Base-by-base conservation (phyloP, 2,888 invertebrate genomes). In the Alsophila aescularia region DNA sequence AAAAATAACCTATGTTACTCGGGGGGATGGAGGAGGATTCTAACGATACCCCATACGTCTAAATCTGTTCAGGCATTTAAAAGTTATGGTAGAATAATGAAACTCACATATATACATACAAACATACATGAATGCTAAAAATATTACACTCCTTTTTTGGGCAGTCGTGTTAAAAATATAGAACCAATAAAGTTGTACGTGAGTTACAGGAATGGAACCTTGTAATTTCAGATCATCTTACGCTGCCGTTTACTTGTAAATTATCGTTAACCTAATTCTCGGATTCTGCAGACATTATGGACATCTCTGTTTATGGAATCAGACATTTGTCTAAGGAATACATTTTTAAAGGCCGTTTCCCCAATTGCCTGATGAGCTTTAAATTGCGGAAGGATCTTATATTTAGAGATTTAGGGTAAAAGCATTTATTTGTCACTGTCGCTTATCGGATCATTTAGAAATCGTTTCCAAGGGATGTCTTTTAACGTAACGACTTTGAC, bases 181-280 rank as follows among this genome's bases (percentile, higher is more conserved):
- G n/a, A n/a, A n/a, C n/a, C n/a, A n/a, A n/a, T n/a, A n/a, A n/a
- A n/a, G n/a, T n/a, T n/a, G 18, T 18, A 18, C 18, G 2, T 5
- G 2, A 18, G 2, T 4, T 5, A 18, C 18, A 18, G 18, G 18
- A 18, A 18, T 18, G 18, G 5, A 18, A 4, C 41, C 21, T 35
- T 36, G 31, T 35, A 8, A 42, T 37, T 48, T 53, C 41, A 47
- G 29, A 15, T 4, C 5, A 18, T 18, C 18, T 18, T 18, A 4
- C 18, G 5, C 2, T 8, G 24, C 5, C 24, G 7, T 7, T 24
- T 24, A 7, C 7, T 24, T 24, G 3, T 24, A 24, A n/a, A n/a
- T 36, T 15, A 35, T 56, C 55, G 55, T 62, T 59, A 65, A 62
- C 62, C 59, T 58, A 56, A 59, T 62, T 62, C 57, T 42, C 14